Conservation (phyloP, 1,140 invertebrate genomes). For the Linepithema humile region DNA sequence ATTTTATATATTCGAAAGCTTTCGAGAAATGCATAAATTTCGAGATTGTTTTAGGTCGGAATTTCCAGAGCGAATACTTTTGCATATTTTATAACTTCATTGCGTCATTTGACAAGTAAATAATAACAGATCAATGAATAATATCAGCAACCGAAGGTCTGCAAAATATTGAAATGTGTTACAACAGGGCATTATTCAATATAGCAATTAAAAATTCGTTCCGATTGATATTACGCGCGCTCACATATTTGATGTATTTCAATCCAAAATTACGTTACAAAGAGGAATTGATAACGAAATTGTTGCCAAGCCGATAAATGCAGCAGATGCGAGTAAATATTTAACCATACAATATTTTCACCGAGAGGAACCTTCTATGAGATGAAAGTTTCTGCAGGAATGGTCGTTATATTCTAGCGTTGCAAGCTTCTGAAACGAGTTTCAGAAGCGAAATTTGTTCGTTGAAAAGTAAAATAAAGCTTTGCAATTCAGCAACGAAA, state of each 20-base stretch:
- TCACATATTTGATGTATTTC: constrained; percentile 40
- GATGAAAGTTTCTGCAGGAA: constrained; percentile 35
- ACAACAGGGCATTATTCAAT: constrained; percentile 49
- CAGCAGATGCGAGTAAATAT: constrained; percentile 35
- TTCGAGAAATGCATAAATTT: constrained; percentile 32
- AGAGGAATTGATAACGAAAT: constrained; percentile 52
- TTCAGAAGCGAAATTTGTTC: constrained; percentile 25
- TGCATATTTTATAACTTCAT: constrained; percentile 43
- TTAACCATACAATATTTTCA: constrained; percentile 41
- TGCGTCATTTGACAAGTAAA: constrained; percentile 50
- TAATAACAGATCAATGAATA: constrained; percentile 53
- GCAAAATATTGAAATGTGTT: constrained; percentile 28
- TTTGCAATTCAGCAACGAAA: not conserved
- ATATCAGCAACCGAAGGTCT: constrained; percentile 26
- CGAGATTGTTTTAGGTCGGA: constrained; percentile 3
- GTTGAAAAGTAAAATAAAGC: constrained; percentile 40
- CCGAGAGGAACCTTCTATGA: not conserved
- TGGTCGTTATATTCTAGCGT: constrained; percentile 1
- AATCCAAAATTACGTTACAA: constrained; percentile 36
- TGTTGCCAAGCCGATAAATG: constrained; percentile 43
- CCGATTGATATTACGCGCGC: constrained; percentile 33
- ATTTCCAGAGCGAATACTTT: constrained; percentile 16
- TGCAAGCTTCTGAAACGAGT: constrained; percentile 21
- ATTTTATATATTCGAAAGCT: not conserved
- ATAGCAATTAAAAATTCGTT: constrained; percentile 52